Evolutionary conservation across 1,140 invertebrate species (phyloP).

Genomic region (Saccostrea glomerata): DNA sequence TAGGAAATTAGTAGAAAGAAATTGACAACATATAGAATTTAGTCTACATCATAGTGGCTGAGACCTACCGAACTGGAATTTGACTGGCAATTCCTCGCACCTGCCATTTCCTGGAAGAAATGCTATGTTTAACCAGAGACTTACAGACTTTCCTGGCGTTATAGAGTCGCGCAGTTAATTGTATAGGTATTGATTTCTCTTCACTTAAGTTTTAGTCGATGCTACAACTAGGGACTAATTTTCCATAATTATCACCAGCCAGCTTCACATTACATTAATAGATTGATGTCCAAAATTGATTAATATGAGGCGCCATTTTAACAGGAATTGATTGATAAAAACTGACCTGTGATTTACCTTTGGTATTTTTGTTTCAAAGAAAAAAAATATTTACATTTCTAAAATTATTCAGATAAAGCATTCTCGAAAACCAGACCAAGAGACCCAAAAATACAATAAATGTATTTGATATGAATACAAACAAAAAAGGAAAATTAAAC

Average conservation of each 20-base stretch:
- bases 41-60: background rate
- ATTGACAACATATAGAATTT: background rate
- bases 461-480: too few species aligned
- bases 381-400: too few species aligned
- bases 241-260: background rate
- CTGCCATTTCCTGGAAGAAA: background rate
- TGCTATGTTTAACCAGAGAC: background rate
- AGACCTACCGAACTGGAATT: background rate
- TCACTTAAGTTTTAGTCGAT: constrained; percentile 11
- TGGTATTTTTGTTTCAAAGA: too few species aligned
- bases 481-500: too few species aligned
- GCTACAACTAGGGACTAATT: background rate
- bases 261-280: background rate
- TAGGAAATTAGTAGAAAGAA: background rate
- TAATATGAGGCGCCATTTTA: background rate
- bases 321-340: too few species aligned
- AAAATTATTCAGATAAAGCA: too few species aligned
- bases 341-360: too few species aligned
- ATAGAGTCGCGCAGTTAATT: background rate
- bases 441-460: too few species aligned
- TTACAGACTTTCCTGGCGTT: background rate
- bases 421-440: too few species aligned
- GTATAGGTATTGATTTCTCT: background rate
- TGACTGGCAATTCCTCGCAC: background rate
- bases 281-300: background rate